Base-by-base conservation (phyloP, 2,113 vertebrate species). In the Pao palembangensis region DNA sequence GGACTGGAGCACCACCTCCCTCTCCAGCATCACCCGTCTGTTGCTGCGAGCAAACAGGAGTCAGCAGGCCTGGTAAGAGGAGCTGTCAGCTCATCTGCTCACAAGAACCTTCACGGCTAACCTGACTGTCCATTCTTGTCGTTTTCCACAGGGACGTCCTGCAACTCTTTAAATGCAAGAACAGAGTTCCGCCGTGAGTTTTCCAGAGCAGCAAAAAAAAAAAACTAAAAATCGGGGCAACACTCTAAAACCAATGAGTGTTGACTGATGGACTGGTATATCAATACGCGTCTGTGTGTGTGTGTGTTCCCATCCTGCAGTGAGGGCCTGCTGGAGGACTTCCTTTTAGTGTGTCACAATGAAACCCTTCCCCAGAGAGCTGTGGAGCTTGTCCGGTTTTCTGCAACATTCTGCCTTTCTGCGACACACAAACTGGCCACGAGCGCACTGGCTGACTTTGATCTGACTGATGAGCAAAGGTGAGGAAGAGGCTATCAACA, bases 161-260 rank as follows among this genome's bases (percentile, higher is more conserved):
- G 74, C 81, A 85, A 52, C 84, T 79, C 69, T 96, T 97, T 85
- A 92, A 88, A 72, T 64, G 86, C 10, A 87, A 86, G 16, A 95
- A 90, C 58, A 90, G 91, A 85, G 90, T 98, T 61, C 95, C 97
- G 17, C 55, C 61, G 97, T 98, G 86, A 91, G 93, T 89, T 47
- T 5, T 18, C n/a, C 6, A 8, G 6, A 48, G 14, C 46, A 17
- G n/a, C 8, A 48, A n/a, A 48, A 3, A 8, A 43, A 43, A 43
- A n/a, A n/a, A n/a, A n/a, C n/a, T n/a, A n/a, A 14, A 42, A 4
- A 14, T 28, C 2, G 6, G 10, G 11, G 44, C 0, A 13, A 47
- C 15, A 47, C 1, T n/a, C n/a, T 19, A 11, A 10, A 19, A 18
- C 47, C 47, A 19, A 18, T 11, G 15, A 17, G 46, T 7, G 8